Percentiles rank a stretch among this genome's conserved stretches.
Conservation (phyloP, 2,113 vertebrate genomes). For the Psettodes erumei region DNA sequence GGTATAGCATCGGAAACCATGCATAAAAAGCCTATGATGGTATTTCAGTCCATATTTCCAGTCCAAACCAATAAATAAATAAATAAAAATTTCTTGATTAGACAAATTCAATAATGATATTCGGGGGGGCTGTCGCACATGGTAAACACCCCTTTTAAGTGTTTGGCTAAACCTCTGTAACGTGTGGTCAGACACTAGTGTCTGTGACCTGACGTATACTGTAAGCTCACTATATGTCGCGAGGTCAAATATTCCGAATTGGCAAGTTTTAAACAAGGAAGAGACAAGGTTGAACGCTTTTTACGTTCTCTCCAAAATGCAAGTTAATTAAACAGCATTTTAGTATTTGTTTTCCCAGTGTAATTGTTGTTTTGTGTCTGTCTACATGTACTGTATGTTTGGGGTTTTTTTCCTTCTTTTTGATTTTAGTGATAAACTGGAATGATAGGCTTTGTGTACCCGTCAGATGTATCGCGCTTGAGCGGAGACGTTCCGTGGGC, state of each 20-base stretch:
- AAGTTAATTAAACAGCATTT: not conserved
- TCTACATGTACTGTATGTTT: too few species aligned
- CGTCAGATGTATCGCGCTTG: too few species aligned
- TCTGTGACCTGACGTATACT: not conserved
- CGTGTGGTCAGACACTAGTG: not conserved
- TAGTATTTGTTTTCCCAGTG: too few species aligned
- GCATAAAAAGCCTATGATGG: too few species aligned
- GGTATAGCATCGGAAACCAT: not conserved
- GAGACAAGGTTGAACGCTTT: not conserved
- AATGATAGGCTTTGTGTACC: not conserved
- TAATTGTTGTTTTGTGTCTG: too few species aligned
- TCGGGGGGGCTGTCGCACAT: not conserved
- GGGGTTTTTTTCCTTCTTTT: not conserved
- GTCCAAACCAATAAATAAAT: too few species aligned
- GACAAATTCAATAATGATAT: too few species aligned
- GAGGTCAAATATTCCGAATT: not conserved
- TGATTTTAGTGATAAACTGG: not conserved
- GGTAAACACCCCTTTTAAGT: conserved; percentile 25
- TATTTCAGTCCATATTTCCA: too few species aligned
- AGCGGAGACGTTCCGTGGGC: too few species aligned
- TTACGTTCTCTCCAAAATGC: not conserved
- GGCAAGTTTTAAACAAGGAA: not conserved
- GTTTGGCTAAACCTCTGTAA: conserved; percentile 3
- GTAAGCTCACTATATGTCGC: not conserved
- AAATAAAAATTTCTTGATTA: too few species aligned